Percentiles rank a stretch among this genome's conserved stretches.
Evolutionary conservation across 2,888 invertebrate genomes (phyloP).

Genomic region (Drosophila demipolita): DNA sequence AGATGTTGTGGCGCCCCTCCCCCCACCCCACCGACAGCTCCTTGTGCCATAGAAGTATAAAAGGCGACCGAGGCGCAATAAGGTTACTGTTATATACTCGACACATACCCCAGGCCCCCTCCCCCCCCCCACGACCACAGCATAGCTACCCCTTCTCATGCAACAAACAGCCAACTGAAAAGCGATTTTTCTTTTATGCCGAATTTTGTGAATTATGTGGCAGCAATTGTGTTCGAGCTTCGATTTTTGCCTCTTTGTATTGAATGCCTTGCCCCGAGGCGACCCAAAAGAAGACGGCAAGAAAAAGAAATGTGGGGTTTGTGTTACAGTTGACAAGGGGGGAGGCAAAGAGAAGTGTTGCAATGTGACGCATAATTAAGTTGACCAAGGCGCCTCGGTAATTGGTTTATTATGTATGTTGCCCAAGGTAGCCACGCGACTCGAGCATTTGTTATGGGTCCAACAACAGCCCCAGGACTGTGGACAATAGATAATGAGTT

Average conservation of each 20-base stretch:
- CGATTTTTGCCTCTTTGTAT: conserved; percentile 56
- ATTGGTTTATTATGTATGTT: conserved; percentile 73
- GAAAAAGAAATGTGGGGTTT: neutral
- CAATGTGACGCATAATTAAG: conserved; percentile 69
- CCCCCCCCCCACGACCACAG: too few relatives aligned
- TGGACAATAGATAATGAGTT: conserved; percentile 31
- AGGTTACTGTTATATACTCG: conserved; percentile 36
- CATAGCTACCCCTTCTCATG: neutral
- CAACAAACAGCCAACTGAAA: conserved; percentile 47
- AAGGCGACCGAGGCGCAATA: conserved; percentile 46
- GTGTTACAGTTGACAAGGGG: neutral
- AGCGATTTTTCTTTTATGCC: conserved; percentile 72
- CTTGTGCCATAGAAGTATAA: neutral
- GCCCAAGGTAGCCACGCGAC: conserved; percentile 43
- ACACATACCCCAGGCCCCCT: neutral
- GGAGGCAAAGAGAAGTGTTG: conserved; percentile 30
- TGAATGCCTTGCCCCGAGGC: conserved; percentile 41
- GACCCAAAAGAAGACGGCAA: neutral
- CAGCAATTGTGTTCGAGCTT: conserved; percentile 66
- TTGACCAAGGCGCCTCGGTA: conserved; percentile 55
- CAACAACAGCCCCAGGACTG: conserved; percentile 17
- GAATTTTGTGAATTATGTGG: conserved; percentile 74
- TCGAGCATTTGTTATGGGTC: conserved; percentile 34
- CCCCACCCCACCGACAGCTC: neutral
- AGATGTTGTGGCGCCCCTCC: conserved; percentile 61